Evolutionary conservation across 2,113 vertebrate genomes (phyloP), one percentile per base, ranked within the genome.

Genomic region (Triplophysa dalaica): DNA sequence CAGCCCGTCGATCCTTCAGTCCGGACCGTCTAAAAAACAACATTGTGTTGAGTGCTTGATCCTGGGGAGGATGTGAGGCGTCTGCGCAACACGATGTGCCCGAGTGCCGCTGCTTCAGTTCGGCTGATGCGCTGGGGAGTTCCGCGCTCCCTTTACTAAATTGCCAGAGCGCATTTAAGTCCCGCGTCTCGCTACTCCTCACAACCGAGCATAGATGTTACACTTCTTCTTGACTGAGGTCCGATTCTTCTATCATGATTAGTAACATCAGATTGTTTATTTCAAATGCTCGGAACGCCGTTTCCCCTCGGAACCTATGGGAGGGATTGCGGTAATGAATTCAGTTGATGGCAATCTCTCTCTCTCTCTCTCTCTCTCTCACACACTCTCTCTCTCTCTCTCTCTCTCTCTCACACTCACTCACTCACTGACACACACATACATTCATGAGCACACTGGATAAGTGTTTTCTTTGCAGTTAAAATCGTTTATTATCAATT

Each of bases 251-350:
- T 76, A 85, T 83, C 89, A 88, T 87, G 90, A 89, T 83, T 86
- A 85, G 86, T 84, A 68, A 70, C 70, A 74, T 86, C 87, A 62
- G 85, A 87, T 87, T 89, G 83, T 89, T 89, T 86, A 82, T 26
- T 81, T 87, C 90, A 90, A 58, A 91, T 90, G 91, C 86, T 91
- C 90, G 89, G 90, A 87, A 82, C 88, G 87, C 88, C 82, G 88
- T 83, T 86, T 84, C 82, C 87, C 84, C 86, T 89, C 83, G 89
- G 90, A 93, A 90, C 92, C 90, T 92, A 89, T 86, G 87, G 91
- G 92, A 94, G 90, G 93, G 93, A 91, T 94, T 93, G 93, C 93
- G 91, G 94, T 91, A 92, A 95, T 93, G 93, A 92, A 92, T 91
- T 90, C 89, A 88, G 86, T 88, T 88, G 89, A 78, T 91, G 87